Evolutionary conservation across 2,113 vertebrate species (phyloP), one percentile per base, ranked within the genome.

Genomic region (Scophthalmus maximus): DNA sequence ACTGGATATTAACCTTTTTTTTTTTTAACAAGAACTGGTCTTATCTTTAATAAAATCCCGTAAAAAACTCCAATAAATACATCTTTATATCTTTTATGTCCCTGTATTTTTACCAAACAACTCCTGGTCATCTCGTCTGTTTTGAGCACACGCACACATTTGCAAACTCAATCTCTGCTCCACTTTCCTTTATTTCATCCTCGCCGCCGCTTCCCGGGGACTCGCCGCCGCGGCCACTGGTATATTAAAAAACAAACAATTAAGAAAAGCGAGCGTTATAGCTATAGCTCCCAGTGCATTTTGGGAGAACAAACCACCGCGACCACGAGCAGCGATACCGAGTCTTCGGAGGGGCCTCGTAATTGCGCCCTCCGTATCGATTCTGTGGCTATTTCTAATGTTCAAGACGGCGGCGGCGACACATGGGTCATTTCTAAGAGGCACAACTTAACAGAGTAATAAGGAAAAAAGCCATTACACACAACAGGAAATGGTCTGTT

Each of bases 161-260:
- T 14, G 18, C 47, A 15, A 61, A 74, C 26, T 50, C 23, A 20
- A 6, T 47, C 32, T 49, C 5, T 26, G 1, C 46, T 66, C 60
- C 29, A 38, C 6, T 76, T 59, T 17, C 9, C 34, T 46, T 52
- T 4, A 32, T 56, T 57, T 20, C 34, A 44, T 20, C 27, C 29
- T 59, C 56, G 34, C 1, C 12, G 2, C 46, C 9, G 42, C 58
- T 58, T 27, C 26, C 58, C 34, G 22, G 59, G 78, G 52, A 74
- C n/a, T n/a, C n/a, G n/a, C n/a, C n/a, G 57, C 25, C 25, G 23
- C 46, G 1, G 8, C n/a, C 25, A 20, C 42, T n/a, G n/a, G 6
- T 52, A 40, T 18, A 57, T 74, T 61, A 47, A 53, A 46, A 73
- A 78, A 52, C 8, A 51, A 74, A 53, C 50, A 25, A n/a, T 68